Evolutionary conservation across 53 echinoderm and acorn worm species (phyloP).

Genomic region (Arbacia lixula): DNA sequence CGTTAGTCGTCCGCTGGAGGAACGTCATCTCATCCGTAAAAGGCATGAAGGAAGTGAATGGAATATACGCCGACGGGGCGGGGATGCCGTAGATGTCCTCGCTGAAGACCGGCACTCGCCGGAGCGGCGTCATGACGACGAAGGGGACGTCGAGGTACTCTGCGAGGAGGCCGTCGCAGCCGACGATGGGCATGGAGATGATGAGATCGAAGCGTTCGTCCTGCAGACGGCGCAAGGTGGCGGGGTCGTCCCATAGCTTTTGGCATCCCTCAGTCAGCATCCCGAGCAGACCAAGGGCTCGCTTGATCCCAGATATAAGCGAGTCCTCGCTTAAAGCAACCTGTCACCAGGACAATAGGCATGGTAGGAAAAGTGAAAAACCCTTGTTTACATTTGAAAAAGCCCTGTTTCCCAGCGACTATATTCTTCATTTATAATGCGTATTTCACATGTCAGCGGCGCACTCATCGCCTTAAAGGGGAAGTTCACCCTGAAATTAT

Average conservation of each 20-base stretch:
- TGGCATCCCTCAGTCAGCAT: slow-evolving; percentile 14
- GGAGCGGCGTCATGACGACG: slow-evolving; percentile 57
- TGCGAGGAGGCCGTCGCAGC: slow-evolving; percentile 72
- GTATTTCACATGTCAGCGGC: too few relatives aligned
- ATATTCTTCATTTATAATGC: too few relatives aligned
- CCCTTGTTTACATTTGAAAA: too few relatives aligned
- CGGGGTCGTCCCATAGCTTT: slow-evolving; percentile 39
- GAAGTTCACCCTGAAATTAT: too few relatives aligned
- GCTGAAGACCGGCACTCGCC: slow-evolving; percentile 34
- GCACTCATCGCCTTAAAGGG: too few relatives aligned
- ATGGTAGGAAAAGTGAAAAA: too few relatives aligned
- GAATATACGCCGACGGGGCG: slow-evolving; percentile 70
- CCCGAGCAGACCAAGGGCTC: too few relatives aligned
- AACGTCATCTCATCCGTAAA: slow-evolving; percentile 74
- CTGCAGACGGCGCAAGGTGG: slow-evolving; percentile 39
- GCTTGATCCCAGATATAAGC: too few relatives aligned
- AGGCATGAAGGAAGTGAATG: slow-evolving; percentile 42
- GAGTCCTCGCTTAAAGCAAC: too few relatives aligned
- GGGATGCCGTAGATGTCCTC: slow-evolving; percentile 71
- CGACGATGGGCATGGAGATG: slow-evolving; percentile 57
- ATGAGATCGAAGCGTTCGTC: slow-evolving; percentile 65
- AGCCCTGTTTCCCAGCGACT: too few relatives aligned
- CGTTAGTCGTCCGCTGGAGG: slow-evolving; percentile 50
- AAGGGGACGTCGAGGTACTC: slow-evolving; percentile 65
- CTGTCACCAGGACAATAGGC: too few relatives aligned